Evolutionary conservation across 2,113 vertebrate species (phyloP).

Genomic region (Emberiza fucata): DNA sequence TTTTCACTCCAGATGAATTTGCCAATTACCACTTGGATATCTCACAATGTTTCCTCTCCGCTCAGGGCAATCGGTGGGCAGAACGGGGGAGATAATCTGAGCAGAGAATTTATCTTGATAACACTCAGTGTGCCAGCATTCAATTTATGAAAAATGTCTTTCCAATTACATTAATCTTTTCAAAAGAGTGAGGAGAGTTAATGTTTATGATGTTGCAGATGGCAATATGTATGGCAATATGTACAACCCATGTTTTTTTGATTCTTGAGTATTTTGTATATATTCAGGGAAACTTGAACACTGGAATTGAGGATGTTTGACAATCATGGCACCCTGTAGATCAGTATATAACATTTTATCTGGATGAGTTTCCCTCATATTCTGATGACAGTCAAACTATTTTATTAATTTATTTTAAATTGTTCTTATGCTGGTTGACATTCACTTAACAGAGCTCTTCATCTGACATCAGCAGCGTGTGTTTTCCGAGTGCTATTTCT

Average conservation of each 20-base stretch:
- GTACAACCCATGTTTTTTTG: not conserved
- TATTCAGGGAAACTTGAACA: not conserved
- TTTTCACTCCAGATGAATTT: slow-evolving; percentile 3
- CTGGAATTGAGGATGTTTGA: not conserved
- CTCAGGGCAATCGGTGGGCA: not conserved
- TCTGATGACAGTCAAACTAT: not conserved
- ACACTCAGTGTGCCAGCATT: not conserved
- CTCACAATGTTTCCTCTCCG: not conserved
- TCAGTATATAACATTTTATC: not conserved
- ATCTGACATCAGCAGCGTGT: not conserved
- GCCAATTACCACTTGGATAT: not conserved
- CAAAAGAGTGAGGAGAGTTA: not conserved
- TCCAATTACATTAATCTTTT: slow-evolving; percentile 20
- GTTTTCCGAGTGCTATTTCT: not conserved
- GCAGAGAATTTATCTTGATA: slow-evolving; percentile 5
- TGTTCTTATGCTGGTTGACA: not conserved
- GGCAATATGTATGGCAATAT: accelerated
- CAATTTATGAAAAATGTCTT: slow-evolving; percentile 1
- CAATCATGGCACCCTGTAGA: not conserved
- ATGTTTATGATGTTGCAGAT: not conserved
- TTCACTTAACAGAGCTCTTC: not conserved
- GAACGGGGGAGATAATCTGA: not conserved
- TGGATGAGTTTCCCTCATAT: not conserved
- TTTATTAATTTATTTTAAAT: not conserved
- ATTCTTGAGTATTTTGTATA: not conserved